Percentiles rank a stretch among this genome's conserved stretches.
Conservation (phyloP, 2,888 invertebrate genomes). For the Drosophila greeni region DNA sequence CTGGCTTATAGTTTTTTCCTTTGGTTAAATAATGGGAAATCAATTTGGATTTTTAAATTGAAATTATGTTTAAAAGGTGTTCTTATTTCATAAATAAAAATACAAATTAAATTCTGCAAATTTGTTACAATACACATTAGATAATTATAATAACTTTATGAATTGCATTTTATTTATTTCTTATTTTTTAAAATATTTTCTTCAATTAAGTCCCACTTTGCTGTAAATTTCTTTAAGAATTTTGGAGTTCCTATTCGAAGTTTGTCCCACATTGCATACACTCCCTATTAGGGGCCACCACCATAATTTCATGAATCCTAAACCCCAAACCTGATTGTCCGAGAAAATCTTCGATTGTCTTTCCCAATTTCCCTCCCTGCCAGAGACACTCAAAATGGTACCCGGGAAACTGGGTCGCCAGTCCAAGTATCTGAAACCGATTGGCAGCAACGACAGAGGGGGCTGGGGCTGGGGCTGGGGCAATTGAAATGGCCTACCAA, state of each 20-base stretch:
- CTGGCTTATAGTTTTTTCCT: background rate
- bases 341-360: constrained; percentile 4
- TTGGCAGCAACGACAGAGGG: constrained; percentile 15
- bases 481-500: constrained; percentile 38
- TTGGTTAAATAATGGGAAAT: background rate
- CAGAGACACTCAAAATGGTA: constrained; percentile 1
- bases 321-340: constrained; percentile 1
- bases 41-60: background rate
- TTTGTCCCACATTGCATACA: background rate
- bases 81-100: background rate
- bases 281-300: background rate
- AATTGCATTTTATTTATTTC: too few species aligned
- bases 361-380: constrained; percentile 1
- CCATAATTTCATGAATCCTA: constrained; percentile 1
- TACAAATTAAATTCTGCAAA: too few species aligned
- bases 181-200: too few species aligned
- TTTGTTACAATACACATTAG: too few species aligned
- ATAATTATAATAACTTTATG: too few species aligned
- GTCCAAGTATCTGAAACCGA: constrained; percentile 12
- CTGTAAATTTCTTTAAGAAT: too few species aligned
- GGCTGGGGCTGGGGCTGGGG: constrained; percentile 5
- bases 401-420: constrained; percentile 14
- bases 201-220: too few species aligned
- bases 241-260: background rate
- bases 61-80: background rate